Evolutionary conservation across 1,140 invertebrate genomes (phyloP).

Genomic region (Acyrthosiphon pisum): DNA sequence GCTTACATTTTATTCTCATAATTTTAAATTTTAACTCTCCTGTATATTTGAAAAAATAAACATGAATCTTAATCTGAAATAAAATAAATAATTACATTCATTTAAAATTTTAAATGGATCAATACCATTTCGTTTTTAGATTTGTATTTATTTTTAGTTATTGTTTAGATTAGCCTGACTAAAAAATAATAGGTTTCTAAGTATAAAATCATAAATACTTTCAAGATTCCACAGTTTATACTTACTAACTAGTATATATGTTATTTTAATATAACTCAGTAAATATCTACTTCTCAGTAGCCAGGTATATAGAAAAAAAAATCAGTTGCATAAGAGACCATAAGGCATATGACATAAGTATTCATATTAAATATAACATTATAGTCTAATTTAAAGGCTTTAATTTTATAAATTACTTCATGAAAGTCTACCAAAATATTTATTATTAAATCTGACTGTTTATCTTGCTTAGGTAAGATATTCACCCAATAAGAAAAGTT

Average conservation of each 20-base stretch:
- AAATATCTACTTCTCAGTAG: neutral
- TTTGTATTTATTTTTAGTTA: neutral
- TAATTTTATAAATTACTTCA: neutral
- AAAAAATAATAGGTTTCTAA: neutral
- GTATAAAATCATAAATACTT: neutral
- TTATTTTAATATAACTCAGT: neutral
- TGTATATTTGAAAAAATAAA: neutral
- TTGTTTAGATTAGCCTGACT: neutral
- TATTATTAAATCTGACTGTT: neutral
- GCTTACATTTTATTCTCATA: neutral
- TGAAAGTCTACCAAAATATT: neutral
- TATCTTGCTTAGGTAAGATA: neutral
- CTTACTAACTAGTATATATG: neutral
- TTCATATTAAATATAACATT: neutral
- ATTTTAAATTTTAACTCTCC: neutral
- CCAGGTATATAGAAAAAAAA: neutral
- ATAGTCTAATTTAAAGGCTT: neutral
- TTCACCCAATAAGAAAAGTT: neutral
- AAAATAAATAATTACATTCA: neutral
- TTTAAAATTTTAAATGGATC: neutral
- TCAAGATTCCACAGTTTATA: neutral
- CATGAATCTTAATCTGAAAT: neutral
- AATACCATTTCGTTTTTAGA: neutral
- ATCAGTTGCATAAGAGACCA: neutral
- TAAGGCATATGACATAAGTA: too few species aligned